phyloP scores from a whole-genome alignment of 2,888 invertebrate species.

The Aleiodes leptofemur region DNA sequence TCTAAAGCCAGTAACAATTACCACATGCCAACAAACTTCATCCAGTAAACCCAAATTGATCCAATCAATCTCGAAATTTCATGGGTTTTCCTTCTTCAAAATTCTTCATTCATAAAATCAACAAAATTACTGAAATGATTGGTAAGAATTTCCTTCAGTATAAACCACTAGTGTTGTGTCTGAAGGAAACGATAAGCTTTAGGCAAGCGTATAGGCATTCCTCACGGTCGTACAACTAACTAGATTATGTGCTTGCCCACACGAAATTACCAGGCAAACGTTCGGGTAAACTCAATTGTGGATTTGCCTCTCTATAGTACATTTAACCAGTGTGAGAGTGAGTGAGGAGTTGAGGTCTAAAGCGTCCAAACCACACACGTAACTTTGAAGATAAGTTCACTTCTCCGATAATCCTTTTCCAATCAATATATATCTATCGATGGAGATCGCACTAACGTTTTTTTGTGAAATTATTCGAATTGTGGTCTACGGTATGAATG shows the following conservation, averaged over 20 bases:
- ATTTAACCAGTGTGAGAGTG: no score
- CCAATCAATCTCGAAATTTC: no score
- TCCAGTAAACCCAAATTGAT: no score
- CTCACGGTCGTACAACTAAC: constrained; percentile 34
- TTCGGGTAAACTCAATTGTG: constrained; percentile 38
- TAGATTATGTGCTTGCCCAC: constrained; percentile 36
- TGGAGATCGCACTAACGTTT: background rate
- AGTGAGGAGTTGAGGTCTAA: no score
- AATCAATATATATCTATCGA: background rate
- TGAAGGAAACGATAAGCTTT: constrained; percentile 16
- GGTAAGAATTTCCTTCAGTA: no score
- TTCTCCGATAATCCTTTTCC: no score
- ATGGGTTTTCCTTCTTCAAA: no score
- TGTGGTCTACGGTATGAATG: no score
- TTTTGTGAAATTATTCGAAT: background rate
- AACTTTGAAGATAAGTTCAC: constrained; percentile 16
- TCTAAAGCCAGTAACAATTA: no score
- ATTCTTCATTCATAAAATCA: no score
- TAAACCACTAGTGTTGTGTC: background rate
- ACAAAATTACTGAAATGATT: no score
- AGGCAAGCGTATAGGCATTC: constrained; percentile 12
- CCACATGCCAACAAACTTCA: no score
- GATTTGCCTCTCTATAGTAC: constrained; percentile 18
- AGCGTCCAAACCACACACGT: constrained; percentile 8
- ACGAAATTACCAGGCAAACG: constrained; percentile 39